Percentiles rank a stretch among this genome's conserved stretches.
Evolutionary conservation across 2,113 vertebrate species (phyloP).

Genomic region (Corythoichthys haematopterus): DNA sequence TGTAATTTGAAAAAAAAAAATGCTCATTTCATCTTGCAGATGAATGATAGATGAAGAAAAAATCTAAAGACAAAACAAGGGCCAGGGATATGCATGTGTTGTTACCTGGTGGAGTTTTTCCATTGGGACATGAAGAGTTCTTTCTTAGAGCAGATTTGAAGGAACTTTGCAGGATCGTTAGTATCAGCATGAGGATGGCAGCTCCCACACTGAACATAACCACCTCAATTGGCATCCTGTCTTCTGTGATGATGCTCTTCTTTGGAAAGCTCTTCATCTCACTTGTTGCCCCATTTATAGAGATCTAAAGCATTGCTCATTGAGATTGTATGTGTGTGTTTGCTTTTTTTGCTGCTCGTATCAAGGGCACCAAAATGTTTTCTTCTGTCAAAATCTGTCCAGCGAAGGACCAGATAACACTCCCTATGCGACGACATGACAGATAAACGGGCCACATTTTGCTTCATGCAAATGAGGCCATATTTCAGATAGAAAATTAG

Average conservation of each 20-base stretch:
- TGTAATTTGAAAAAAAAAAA: neutral
- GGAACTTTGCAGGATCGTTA: constrained; percentile 33
- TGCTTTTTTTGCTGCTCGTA: constrained; percentile 12
- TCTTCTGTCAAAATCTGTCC: constrained; percentile 13
- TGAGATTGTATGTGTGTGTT: neutral
- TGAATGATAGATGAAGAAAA: neutral
- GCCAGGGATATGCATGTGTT: neutral
- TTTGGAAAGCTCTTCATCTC: constrained; percentile 17
- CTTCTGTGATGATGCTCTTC: neutral
- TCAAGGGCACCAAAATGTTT: constrained; percentile 65
- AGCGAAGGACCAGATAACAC: constrained; percentile 51
- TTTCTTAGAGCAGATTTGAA: constrained; percentile 18
- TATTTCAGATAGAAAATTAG: too few species aligned
- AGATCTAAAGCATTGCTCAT: neutral
- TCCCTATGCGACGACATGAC: constrained; percentile 1
- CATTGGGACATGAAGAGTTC: constrained; percentile 18
- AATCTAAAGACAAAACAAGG: neutral
- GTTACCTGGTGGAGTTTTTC: constrained; percentile 35
- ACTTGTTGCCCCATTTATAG: constrained; percentile 50
- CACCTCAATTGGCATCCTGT: constrained; percentile 35
- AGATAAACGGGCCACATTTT: constrained; percentile 4
- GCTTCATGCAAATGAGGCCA: constrained; percentile 1
- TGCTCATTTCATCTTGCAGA: too few species aligned
- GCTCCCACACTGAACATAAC: constrained; percentile 43
- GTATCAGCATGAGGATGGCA: constrained; percentile 41